Evolutionary conservation across 2,113 vertebrate genomes (phyloP), one percentile per base, ranked within the genome.

Genomic region (Miniopterus natalensis): DNA sequence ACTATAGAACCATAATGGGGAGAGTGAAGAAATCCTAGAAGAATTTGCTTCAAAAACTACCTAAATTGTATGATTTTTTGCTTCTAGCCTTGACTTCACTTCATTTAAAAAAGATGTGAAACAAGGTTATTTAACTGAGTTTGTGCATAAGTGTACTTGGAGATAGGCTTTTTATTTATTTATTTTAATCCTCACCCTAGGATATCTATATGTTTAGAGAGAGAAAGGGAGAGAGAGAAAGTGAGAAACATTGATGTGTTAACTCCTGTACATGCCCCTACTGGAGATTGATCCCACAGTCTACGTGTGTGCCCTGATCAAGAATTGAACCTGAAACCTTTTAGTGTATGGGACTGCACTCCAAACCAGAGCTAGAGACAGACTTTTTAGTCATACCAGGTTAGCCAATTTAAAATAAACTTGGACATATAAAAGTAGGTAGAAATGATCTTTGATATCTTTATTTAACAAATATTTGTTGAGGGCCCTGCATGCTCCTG

Each of bases 81-180:
- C 14, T 79, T 95, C 27, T 1, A 84, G n/a, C 63, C 45, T 68
- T 88, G 20, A 74, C 17, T 77, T 92, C 1, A 65, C 49, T 13
- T 78, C 27, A 25, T 71, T 92, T 93, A 66, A 49, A 66, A 84
- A 68, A 25, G 21, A 31, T 49, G 68, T 95, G 31, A 94, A 81
- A 57, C 9, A 78, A 83, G 66, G 47, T 70, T 88, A 66, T 70
- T 94, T 89, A 49, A 25, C 68, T 42, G 31, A 92, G 42, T 93
- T 79, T 47, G 7, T 77, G 20, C 6, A 1, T 77, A 61, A 70
- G 61, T 68, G 42, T 83, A 53, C 73, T 51, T 84, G 71, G 49
- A 88, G 27, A 29, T 65, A 65, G 61, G 29, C 27, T 65, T 14
- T 31, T 65, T 65, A 63, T 27, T 61, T 61, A 63, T 63, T 63